phyloP scores from a whole-genome alignment of 2,113 vertebrate species.

The Halichoerus grypus region DNA sequence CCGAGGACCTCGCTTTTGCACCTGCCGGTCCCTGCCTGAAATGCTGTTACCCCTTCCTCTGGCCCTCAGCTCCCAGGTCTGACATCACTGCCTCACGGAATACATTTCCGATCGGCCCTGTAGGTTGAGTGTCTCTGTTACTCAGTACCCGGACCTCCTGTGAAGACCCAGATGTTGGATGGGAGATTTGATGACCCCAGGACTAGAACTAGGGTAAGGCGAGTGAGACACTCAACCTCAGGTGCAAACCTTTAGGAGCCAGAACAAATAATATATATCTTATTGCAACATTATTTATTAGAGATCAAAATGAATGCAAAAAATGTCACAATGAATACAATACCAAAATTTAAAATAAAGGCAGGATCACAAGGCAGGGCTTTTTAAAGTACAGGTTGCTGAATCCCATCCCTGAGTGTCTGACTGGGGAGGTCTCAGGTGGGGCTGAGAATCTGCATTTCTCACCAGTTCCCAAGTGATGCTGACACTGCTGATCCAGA shows the following conservation, averaged over 20 bases:
- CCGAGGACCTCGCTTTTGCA: background rate
- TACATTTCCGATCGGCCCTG: fast-evolving
- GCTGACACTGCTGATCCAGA: too few relatives aligned
- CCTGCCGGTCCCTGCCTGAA: background rate
- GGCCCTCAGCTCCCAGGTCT: background rate
- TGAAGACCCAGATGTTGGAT: background rate
- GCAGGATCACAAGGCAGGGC: background rate
- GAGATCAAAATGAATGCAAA: background rate
- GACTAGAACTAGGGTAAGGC: background rate
- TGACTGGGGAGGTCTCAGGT: background rate
- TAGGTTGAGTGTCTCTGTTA: background rate
- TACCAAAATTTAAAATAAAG: background rate
- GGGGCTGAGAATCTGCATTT: background rate
- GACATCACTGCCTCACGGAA: background rate
- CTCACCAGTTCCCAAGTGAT: background rate
- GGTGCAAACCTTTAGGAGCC: background rate
- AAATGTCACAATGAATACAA: background rate
- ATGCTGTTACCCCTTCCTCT: fast-evolving
- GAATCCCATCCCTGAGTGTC: background rate
- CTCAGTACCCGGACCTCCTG: fast-evolving
- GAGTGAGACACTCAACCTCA: background rate
- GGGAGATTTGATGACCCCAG: background rate
- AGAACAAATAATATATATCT: background rate
- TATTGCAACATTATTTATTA: too few relatives aligned
- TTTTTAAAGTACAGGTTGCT: background rate